Percentiles rank a stretch among this genome's conserved stretches.
phyloP scores from a whole-genome alignment of 1,140 invertebrate species.

The Neuroterus valhalla region DNA sequence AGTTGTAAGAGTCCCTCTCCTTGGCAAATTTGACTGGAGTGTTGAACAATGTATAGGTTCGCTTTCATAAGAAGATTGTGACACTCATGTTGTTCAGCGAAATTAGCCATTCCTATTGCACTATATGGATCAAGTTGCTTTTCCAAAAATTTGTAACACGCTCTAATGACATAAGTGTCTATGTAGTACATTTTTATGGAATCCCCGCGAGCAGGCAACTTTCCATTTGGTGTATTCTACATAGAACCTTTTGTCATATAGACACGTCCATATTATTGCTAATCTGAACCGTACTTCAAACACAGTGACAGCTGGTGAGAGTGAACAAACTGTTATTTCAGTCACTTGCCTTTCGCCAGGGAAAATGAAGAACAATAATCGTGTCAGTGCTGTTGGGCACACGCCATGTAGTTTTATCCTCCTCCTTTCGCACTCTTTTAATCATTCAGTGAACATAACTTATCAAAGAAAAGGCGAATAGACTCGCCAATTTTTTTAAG shows the following conservation, averaged over 20 bases:
- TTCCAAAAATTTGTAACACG: slow-evolving; percentile 92
- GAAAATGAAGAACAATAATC: slow-evolving; percentile 92
- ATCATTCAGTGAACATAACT: slow-evolving; percentile 94
- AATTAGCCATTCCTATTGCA: slow-evolving; percentile 93
- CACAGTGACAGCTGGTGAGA: slow-evolving; percentile 94
- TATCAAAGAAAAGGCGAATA: slow-evolving; percentile 70
- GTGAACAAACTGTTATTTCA: slow-evolving; percentile 92
- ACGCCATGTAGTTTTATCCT: slow-evolving; percentile 90
- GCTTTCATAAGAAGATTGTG: slow-evolving; percentile 88
- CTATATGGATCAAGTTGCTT: slow-evolving; percentile 94
- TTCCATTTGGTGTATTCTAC: too few species aligned
- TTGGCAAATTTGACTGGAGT: slow-evolving; percentile 92
- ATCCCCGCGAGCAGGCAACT: too few species aligned
- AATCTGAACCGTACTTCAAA: slow-evolving; percentile 93
- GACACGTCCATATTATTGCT: too few species aligned
- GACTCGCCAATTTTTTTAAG: too few species aligned
- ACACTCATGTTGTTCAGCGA: slow-evolving; percentile 93
- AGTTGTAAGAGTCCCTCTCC: slow-evolving; percentile 93
- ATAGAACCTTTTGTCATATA: too few species aligned
- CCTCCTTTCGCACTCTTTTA: slow-evolving; percentile 91
- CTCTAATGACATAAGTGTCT: slow-evolving; percentile 92
- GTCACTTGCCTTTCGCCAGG: slow-evolving; percentile 91
- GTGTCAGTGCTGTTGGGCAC: slow-evolving; percentile 88
- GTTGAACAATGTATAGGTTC: slow-evolving; percentile 91
- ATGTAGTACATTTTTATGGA: too few species aligned